Evolutionary conservation across 2,113 vertebrate species (phyloP).

Genomic region (Azemiops feae): DNA sequence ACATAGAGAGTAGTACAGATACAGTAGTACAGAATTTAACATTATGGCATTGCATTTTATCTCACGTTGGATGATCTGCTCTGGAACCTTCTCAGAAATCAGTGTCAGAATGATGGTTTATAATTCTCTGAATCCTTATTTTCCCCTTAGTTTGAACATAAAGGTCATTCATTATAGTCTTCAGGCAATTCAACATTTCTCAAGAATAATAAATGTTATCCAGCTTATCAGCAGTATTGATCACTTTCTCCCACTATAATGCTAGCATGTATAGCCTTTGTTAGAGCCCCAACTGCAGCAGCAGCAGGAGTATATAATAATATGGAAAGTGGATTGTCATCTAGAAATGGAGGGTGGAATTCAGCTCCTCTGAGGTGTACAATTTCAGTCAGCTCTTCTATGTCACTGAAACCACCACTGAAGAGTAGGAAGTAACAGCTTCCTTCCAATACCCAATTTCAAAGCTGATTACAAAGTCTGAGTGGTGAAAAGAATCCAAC

Average conservation of each 20-base stretch:
- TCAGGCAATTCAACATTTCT: neutral
- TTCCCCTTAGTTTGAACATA: neutral
- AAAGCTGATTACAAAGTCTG: neutral
- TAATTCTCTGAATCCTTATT: neutral
- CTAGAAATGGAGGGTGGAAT: neutral
- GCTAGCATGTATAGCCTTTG: neutral
- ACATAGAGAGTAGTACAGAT: neutral
- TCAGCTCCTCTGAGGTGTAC: neutral
- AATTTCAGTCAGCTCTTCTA: neutral
- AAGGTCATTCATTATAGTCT: neutral
- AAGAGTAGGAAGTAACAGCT: neutral
- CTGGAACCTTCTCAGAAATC: neutral
- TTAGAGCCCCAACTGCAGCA: neutral
- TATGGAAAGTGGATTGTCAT: neutral
- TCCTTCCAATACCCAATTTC: neutral
- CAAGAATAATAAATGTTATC: neutral
- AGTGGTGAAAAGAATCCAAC: neutral
- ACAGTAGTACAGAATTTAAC: neutral
- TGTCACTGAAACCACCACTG: neutral
- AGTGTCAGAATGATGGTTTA: neutral
- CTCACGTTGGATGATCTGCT: neutral
- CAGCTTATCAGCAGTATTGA: neutral
- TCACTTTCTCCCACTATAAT: neutral
- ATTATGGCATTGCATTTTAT: neutral
- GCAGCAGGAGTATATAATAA: neutral